Conservation (phyloP, 2,888 invertebrate species). For the Tholera decimalis region DNA sequence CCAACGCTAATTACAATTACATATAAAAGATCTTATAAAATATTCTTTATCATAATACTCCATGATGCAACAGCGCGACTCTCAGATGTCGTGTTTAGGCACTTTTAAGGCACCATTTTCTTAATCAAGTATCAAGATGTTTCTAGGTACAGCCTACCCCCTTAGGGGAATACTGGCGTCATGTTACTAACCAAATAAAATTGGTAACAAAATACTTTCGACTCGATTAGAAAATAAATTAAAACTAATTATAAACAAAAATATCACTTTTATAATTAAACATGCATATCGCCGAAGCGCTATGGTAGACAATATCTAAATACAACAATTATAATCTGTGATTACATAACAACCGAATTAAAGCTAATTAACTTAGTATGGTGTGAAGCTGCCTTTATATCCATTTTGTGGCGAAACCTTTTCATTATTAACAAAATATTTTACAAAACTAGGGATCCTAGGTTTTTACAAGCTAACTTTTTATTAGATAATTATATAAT, state of each 20-base stretch:
- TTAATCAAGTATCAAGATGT: conserved; percentile 35
- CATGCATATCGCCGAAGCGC: conserved; percentile 41
- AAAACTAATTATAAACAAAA: conserved; percentile 39
- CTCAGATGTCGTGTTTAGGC: conserved; percentile 62
- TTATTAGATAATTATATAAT: no score
- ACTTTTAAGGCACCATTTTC: conserved; percentile 68
- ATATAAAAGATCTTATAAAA: conserved; percentile 66
- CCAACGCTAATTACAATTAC: conserved; percentile 37
- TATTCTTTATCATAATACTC: conserved; percentile 76
- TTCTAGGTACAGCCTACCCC: not conserved
- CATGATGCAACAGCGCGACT: conserved; percentile 75
- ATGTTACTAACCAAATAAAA: not conserved
- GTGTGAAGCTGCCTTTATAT: conserved; percentile 60
- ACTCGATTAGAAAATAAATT: not conserved
- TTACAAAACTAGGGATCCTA: not conserved
- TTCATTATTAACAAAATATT: conserved; percentile 9
- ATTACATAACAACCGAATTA: conserved; percentile 64
- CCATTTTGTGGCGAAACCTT: conserved; percentile 32
- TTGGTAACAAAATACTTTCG: not conserved
- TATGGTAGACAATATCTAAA: conserved; percentile 32
- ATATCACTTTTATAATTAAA: conserved; percentile 45
- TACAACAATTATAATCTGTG: conserved; percentile 63
- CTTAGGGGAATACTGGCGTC: not conserved
- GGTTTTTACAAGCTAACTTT: not conserved
- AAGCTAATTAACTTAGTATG: conserved; percentile 58